These are phyloP conservation scores for Agriopis marginaria DNA, from an alignment of 2,888 invertebrate genomes.

Conservation along the genomic window DNA sequence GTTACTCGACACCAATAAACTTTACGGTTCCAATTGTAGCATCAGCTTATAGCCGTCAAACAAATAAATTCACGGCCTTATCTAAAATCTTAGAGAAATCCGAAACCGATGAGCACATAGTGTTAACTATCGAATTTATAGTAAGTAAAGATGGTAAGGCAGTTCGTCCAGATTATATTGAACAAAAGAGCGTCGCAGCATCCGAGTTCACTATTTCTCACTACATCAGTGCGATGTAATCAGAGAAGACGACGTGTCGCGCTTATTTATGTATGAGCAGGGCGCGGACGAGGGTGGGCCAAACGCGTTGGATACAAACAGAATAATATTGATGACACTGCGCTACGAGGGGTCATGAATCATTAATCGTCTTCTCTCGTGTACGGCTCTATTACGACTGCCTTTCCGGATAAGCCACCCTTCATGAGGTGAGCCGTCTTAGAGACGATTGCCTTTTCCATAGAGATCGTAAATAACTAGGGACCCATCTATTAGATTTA, in stretches of 20 bases:
- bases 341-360: constrained; percentile 86
- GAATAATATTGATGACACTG: constrained; percentile 87
- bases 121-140: constrained; percentile 73
- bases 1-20: constrained; percentile 67
- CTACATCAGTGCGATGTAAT: constrained; percentile 86
- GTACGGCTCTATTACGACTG: constrained; percentile 85
- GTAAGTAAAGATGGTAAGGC: constrained; percentile 45
- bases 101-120: constrained; percentile 81
- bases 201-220: constrained; percentile 85
- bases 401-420: constrained; percentile 81
- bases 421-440: constrained; percentile 65
- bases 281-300: constrained; percentile 84
- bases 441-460: constrained; percentile 58
- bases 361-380: constrained; percentile 85
- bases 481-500: not conserved
- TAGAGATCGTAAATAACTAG: constrained; percentile 29
- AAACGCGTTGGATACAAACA: constrained; percentile 84
- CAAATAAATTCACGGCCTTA: constrained; percentile 82
- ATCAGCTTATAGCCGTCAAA: constrained; percentile 81
- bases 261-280: constrained; percentile 86
- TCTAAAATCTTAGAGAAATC: constrained; percentile 83
- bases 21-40: constrained; percentile 78
- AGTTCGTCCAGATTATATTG: constrained; percentile 78
- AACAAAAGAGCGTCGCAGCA: constrained; percentile 84
- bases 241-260: constrained; percentile 87